phyloP scores from a whole-genome alignment of 2,888 invertebrate species.

The Cephus pulcher region DNA sequence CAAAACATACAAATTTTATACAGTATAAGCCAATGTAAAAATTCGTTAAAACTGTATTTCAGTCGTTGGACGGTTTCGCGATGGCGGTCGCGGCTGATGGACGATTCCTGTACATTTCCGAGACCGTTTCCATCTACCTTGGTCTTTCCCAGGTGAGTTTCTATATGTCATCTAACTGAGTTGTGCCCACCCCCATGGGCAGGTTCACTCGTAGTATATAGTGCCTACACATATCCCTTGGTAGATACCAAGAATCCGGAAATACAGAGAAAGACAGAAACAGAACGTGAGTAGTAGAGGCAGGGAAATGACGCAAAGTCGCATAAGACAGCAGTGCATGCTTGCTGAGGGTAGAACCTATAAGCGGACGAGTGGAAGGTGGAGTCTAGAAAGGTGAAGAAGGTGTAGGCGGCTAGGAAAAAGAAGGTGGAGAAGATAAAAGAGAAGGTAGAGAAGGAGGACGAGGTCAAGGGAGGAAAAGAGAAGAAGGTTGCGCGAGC shows the following conservation, averaged over 20 bases:
- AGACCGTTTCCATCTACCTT: constrained; percentile 99
- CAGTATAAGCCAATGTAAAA: neutral
- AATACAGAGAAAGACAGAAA: constrained; percentile 12
- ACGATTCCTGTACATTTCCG: constrained; percentile 98
- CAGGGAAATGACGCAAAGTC: constrained; percentile 34
- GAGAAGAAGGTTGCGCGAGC: constrained; percentile 53
- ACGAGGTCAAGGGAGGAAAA: constrained; percentile 48
- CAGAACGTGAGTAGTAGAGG: constrained; percentile 16
- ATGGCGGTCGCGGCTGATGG: constrained; percentile 96
- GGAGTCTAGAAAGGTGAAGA: constrained; percentile 27
- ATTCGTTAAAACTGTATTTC: constrained; percentile 63
- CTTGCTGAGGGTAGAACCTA: constrained; percentile 38
- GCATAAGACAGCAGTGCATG: constrained; percentile 35
- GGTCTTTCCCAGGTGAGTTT: constrained; percentile 96
- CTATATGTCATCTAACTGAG: constrained; percentile 28
- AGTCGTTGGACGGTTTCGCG: constrained; percentile 98
- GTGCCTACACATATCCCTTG: constrained; percentile 7
- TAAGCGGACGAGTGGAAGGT: constrained; percentile 30
- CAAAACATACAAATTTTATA: neutral
- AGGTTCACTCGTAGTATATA: constrained; percentile 15
- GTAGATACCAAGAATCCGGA: constrained; percentile 19
- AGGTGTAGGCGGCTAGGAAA: constrained; percentile 29
- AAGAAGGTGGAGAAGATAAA: constrained; percentile 22
- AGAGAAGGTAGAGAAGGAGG: constrained; percentile 31
- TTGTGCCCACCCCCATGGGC: constrained; percentile 17